Conservation (phyloP, 2,113 vertebrate genomes). For the Pionites leucogaster region DNA sequence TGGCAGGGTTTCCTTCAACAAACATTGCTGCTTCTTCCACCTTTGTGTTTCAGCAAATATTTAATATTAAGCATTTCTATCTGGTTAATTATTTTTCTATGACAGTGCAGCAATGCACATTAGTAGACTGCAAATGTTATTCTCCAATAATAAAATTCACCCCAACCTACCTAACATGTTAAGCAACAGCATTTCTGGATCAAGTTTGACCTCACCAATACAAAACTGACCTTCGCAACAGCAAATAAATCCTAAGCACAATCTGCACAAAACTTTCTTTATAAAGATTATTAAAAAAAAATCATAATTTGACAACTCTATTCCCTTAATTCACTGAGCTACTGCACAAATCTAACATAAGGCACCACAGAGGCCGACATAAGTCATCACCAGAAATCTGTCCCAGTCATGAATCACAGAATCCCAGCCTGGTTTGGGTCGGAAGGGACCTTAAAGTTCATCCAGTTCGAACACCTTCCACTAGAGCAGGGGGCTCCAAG, state of each 20-base stretch:
- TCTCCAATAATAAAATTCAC: not conserved
- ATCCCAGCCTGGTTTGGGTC: not conserved
- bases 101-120: not conserved
- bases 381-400: not conserved
- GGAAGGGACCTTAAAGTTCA: not conserved
- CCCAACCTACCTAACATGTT: not conserved
- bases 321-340: not conserved
- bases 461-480: not conserved
- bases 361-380: not conserved
- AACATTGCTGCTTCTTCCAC: not conserved
- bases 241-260: not conserved
- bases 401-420: not conserved
- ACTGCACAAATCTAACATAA: not conserved
- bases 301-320: accelerated
- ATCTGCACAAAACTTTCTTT: not conserved
- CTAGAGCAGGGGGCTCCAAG: too few species aligned
- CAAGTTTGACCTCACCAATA: not conserved
- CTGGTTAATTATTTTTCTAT: not conserved
- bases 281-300: not conserved
- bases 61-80: not conserved
- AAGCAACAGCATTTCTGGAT: not conserved
- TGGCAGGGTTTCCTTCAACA: not conserved
- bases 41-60: not conserved
- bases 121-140: not conserved
- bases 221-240: not conserved